Percentiles rank a stretch among this genome's conserved stretches.
These are phyloP conservation scores for Columbina picui DNA, from an alignment of 2,113 vertebrate species.

Conservation along the genomic window DNA sequence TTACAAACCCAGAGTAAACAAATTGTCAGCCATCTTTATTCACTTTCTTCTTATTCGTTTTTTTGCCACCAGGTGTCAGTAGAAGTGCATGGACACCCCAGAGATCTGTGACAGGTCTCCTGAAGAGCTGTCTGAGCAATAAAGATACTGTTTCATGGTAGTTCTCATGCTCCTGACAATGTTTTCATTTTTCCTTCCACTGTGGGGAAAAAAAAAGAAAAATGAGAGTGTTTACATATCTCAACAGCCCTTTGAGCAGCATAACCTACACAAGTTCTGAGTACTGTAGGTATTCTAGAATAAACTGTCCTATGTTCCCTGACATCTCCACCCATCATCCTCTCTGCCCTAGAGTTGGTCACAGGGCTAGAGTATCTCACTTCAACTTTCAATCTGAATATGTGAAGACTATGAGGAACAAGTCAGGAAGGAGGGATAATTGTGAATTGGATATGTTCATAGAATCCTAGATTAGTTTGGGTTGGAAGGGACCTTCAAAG, in stretches of 20 bases:
- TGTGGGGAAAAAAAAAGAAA: too few species aligned
- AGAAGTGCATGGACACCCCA: neutral
- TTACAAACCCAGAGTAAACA: neutral
- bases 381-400: neutral
- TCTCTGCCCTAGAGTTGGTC: neutral
- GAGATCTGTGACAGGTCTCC: neutral
- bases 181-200: neutral
- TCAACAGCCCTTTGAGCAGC: neutral
- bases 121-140: neutral
- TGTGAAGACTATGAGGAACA: neutral
- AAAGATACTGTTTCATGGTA: neutral
- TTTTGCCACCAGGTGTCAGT: slow-evolving; percentile 55
- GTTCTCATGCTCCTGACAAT: neutral
- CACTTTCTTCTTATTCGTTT: neutral
- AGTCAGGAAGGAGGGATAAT: neutral
- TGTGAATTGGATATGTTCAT: neutral
- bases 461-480: too few species aligned
- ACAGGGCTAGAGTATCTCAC: neutral
- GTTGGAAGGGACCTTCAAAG: too few species aligned
- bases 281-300: neutral
- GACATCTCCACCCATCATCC: neutral
- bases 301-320: neutral
- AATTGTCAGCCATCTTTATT: slow-evolving; percentile 17
- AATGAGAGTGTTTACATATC: neutral
- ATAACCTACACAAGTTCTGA: neutral